Percentiles rank a stretch among this genome's conserved stretches.
phyloP scores from a whole-genome alignment of 2,888 invertebrate species.

The Caenorhabditis sulstoni region DNA sequence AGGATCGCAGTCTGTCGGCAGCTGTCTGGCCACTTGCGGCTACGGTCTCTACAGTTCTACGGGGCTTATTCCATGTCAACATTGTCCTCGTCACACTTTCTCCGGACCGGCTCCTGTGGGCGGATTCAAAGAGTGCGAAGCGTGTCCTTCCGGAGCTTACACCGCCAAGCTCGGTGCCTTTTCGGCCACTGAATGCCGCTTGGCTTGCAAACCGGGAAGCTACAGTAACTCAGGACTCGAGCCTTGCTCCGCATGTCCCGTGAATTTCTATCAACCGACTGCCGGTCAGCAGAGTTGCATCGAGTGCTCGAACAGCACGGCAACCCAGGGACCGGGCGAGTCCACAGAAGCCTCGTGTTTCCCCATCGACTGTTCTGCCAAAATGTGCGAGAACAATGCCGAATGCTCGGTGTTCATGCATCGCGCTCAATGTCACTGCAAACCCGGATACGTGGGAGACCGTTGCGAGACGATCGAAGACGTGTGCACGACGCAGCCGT shows the following conservation, averaged over 20 bases:
- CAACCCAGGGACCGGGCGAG: conserved; percentile 89
- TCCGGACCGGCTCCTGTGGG: conserved; percentile 77
- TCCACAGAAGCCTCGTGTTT: conserved; percentile 90
- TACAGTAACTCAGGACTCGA: conserved; percentile 86
- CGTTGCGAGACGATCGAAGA: conserved; percentile 87
- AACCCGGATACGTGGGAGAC: conserved; percentile 90
- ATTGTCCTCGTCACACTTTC: conserved; percentile 94
- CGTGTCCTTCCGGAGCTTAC: conserved; percentile 85
- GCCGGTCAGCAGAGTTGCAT: conserved; percentile 87
- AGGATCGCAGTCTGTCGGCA: conserved; percentile 84
- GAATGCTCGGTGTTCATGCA: conserved; percentile 75
- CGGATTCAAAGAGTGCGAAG: conserved; percentile 85
- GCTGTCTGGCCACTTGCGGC: conserved; percentile 88
- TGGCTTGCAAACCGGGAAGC: conserved; percentile 90
- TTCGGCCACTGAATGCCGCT: conserved; percentile 82
- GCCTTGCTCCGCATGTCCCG: conserved; percentile 93
- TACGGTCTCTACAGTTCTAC: conserved; percentile 96
- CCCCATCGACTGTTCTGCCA: conserved; percentile 85
- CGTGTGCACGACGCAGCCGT: conserved; percentile 90
- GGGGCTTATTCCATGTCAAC: conserved; percentile 93
- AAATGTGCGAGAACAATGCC: conserved; percentile 76
- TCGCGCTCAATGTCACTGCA: conserved; percentile 86
- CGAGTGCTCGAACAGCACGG: conserved; percentile 93
- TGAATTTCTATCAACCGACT: conserved; percentile 91
- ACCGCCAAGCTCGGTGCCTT: conserved; percentile 81